phyloP scores from a whole-genome alignment of 2,113 vertebrate species.

The Chlorodrepanis virens region DNA sequence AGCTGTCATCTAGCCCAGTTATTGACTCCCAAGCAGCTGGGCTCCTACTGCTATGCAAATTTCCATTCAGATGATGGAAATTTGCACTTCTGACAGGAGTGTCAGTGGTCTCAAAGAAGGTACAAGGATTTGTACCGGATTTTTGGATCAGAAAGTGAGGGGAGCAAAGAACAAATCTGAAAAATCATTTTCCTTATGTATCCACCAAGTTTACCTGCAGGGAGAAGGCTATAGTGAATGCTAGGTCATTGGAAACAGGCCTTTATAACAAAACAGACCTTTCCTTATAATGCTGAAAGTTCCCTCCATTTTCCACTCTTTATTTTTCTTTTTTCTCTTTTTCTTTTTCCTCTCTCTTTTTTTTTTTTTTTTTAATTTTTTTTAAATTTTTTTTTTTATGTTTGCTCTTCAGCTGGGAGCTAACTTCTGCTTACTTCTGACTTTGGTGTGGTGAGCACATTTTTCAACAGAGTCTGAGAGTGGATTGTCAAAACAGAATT shows the following conservation, averaged over 20 bases:
- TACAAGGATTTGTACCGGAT: not conserved
- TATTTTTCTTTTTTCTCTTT: too few species aligned
- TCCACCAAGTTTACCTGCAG: not conserved
- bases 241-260: not conserved
- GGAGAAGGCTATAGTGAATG: not conserved
- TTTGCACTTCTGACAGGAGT: not conserved
- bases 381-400: not conserved
- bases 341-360: too few species aligned
- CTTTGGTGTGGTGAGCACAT: fast-evolving
- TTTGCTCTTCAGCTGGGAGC: not conserved
- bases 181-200: not conserved
- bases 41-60: not conserved
- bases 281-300: not conserved
- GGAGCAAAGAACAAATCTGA: not conserved
- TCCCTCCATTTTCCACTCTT: not conserved
- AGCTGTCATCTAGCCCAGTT: not conserved
- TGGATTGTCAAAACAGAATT: not conserved
- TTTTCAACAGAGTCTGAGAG: not conserved
- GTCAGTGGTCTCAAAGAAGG: not conserved
- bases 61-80: not conserved
- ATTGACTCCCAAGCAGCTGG: not conserved
- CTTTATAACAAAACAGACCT: not conserved
- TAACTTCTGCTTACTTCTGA: not conserved
- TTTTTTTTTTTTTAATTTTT: too few species aligned
- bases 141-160: not conserved